These are phyloP conservation scores for Elysia crispata DNA, from an alignment of 2,888 invertebrate species.

Conservation along the genomic window DNA sequence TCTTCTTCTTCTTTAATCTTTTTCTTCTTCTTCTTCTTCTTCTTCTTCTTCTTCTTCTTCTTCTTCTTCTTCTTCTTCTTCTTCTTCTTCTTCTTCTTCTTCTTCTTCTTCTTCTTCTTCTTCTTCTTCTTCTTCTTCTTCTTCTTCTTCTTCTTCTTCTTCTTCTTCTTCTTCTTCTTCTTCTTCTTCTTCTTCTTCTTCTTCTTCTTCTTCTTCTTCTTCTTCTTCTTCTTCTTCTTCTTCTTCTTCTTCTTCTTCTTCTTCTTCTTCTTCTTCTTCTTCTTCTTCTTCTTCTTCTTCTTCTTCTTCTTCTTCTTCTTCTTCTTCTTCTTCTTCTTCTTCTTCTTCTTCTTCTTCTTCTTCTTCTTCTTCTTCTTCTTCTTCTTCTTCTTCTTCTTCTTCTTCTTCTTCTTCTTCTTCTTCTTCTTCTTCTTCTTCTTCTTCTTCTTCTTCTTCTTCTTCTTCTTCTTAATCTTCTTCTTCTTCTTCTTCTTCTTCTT, in stretches of 20 bases:
- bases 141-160: neutral
- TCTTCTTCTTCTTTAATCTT: no score
- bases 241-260: neutral
- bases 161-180: neutral
- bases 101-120: neutral
- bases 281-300: neutral
- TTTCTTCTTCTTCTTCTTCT: conserved; percentile 31
- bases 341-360: neutral
- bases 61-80: conserved; percentile 32
- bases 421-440: neutral
- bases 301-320: neutral
- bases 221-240: neutral
- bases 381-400: neutral
- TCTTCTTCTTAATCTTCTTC: no score
- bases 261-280: neutral
- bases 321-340: neutral
- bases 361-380: neutral
- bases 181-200: neutral
- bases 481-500: conserved; percentile 36
- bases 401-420: neutral
- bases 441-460: neutral
- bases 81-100: neutral
- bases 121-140: neutral
- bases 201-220: neutral
- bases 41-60: conserved; percentile 28